phyloP scores from a whole-genome alignment of 2,113 vertebrate genomes.

The Regulus satrapa region DNA sequence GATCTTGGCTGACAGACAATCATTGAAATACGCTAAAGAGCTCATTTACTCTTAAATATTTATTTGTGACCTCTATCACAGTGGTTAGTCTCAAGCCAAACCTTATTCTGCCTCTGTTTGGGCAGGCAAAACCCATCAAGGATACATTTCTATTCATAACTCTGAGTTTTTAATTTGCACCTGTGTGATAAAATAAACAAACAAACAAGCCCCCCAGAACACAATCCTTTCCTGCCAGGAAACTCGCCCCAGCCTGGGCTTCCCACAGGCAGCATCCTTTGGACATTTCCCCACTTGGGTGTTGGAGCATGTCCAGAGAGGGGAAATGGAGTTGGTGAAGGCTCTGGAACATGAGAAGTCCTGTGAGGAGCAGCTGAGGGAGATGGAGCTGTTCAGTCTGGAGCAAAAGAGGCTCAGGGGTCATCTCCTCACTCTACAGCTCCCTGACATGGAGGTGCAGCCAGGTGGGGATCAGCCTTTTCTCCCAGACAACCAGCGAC shows the following conservation, averaged over 20 bases:
- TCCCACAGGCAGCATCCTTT: background rate
- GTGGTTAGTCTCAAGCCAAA: background rate
- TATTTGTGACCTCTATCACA: background rate
- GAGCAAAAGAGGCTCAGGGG: background rate
- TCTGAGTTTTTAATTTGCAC: background rate
- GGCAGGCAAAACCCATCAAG: background rate
- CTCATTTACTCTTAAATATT: background rate
- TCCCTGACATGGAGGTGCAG: background rate
- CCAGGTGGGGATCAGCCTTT: background rate
- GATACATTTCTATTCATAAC: background rate
- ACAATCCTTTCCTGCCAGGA: background rate
- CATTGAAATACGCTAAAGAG: background rate
- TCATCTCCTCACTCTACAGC: background rate
- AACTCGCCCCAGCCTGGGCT: background rate
- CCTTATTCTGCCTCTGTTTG: background rate
- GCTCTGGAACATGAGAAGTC: background rate
- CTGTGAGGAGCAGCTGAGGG: background rate
- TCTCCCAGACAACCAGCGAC: accelerated
- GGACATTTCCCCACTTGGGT: background rate
- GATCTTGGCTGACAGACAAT: background rate
- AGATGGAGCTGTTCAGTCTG: background rate
- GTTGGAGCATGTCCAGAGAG: background rate
- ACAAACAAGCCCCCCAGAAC: background rate
- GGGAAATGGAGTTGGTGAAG: background rate
- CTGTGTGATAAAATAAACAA: background rate